A percentile compares a stretch with the other conserved stretches of the same genome.
phyloP scores from a whole-genome alignment of 2,888 invertebrate genomes.

The Xestobium rufovillosum region DNA sequence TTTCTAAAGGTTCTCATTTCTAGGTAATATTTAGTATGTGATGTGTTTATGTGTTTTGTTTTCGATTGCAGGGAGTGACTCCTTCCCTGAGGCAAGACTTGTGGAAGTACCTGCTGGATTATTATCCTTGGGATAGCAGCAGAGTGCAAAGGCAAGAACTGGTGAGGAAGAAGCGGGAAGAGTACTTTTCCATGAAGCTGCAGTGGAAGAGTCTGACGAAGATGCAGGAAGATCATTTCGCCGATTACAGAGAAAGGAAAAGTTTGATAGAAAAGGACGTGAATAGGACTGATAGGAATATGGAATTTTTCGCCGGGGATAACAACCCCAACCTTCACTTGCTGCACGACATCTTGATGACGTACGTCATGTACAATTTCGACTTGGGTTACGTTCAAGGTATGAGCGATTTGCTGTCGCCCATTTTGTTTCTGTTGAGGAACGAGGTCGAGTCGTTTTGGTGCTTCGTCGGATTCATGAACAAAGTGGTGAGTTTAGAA shows the following conservation, averaged over 20 bases:
- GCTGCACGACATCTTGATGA: constrained; percentile 90
- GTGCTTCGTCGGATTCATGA: constrained; percentile 98
- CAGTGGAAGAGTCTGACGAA: constrained; percentile 91
- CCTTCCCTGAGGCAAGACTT: constrained; percentile 70
- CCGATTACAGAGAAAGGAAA: constrained; percentile 83
- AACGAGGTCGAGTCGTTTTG: constrained; percentile 97
- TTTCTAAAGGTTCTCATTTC: too few relatives aligned
- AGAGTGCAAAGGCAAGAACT: constrained; percentile 60
- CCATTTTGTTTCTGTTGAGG: constrained; percentile 79
- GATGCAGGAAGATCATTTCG: constrained; percentile 81
- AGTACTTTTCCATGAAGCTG: constrained; percentile 91
- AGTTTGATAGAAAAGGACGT: constrained; percentile 97
- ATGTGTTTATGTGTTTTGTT: too few relatives aligned
- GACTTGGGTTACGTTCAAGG: constrained; percentile 95
- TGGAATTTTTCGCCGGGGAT: constrained; percentile 88
- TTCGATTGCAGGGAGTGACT: constrained; percentile 80
- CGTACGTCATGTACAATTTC: constrained; percentile 98
- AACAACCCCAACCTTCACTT: constrained; percentile 80
- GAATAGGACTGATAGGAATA: constrained; percentile 85
- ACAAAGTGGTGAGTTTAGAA: constrained; percentile 68
- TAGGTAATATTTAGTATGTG: too few relatives aligned
- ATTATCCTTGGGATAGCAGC: constrained; percentile 78
- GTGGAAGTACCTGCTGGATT: constrained; percentile 92
- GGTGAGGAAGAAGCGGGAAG: constrained; percentile 66
- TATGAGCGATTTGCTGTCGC: constrained; percentile 95